Evolutionary conservation across 2,888 invertebrate species (phyloP).

Genomic region (Pogonocherus hispidulus): DNA sequence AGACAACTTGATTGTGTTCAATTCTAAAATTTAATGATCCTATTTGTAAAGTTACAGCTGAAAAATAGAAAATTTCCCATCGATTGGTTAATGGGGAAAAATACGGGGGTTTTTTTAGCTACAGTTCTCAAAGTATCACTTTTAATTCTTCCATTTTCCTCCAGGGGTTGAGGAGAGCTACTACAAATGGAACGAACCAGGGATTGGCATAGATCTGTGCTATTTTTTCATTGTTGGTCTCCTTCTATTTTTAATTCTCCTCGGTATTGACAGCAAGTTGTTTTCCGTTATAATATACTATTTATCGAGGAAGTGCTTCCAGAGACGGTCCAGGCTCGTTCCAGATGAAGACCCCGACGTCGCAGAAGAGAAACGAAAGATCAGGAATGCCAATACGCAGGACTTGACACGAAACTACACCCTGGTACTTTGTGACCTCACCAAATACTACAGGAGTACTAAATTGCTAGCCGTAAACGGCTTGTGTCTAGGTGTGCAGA

Average conservation of each 20-base stretch:
- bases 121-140: too few relatives aligned
- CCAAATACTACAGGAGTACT: conserved; percentile 83
- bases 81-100: too few relatives aligned
- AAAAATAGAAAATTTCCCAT: too few relatives aligned
- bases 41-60: too few relatives aligned
- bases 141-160: too few relatives aligned
- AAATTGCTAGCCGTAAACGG: conserved; percentile 84
- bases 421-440: conserved; percentile 76
- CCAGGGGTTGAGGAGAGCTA: conserved; percentile 63
- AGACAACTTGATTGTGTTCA: too few relatives aligned
- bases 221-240: conserved; percentile 73
- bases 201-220: conserved; percentile 78
- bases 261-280: conserved; percentile 76
- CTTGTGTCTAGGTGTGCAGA: conserved; percentile 74
- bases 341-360: conserved; percentile 71
- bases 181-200: conserved; percentile 78
- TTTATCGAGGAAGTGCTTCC: conserved; percentile 34
- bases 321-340: conserved; percentile 52
- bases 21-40: too few relatives aligned
- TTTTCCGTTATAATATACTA: conserved; percentile 68
- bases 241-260: conserved; percentile 74
- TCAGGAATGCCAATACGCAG: conserved; percentile 64
- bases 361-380: conserved; percentile 70
- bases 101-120: too few relatives aligned
- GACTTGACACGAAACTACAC: conserved; percentile 68